A percentile compares a stretch with the other conserved stretches of the same genome.
Conservation (phyloP, 2,888 invertebrate genomes). For the Ophion ellenae region DNA sequence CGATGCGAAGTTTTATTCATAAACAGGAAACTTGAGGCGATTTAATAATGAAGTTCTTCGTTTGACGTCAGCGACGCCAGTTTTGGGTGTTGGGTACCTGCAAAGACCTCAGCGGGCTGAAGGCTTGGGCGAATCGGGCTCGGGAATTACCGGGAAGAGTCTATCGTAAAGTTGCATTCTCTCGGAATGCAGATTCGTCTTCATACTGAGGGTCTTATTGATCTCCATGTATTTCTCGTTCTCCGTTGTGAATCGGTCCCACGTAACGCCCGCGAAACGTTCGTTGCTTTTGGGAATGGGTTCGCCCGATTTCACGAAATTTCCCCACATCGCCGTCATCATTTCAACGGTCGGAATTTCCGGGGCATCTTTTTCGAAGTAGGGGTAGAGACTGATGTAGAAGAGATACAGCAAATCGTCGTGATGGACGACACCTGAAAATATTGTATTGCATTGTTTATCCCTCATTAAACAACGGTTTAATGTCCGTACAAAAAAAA, state of each 20-base stretch:
- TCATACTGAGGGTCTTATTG: constrained; percentile 77
- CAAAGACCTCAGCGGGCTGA: background rate
- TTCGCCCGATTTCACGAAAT: constrained; percentile 84
- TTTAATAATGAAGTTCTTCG: no score
- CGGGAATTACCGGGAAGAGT: constrained; percentile 78
- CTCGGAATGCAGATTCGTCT: constrained; percentile 80
- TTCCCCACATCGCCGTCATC: constrained; percentile 83
- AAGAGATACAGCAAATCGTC: constrained; percentile 85
- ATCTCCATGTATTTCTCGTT: constrained; percentile 83
- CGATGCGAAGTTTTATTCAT: no score
- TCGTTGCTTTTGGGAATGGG: constrained; percentile 82
- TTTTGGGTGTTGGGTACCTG: no score
- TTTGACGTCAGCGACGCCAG: no score
- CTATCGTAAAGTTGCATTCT: constrained; percentile 83
- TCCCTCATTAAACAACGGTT: no score
- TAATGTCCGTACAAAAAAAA: no score
- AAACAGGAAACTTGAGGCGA: no score
- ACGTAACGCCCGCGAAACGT: constrained; percentile 80
- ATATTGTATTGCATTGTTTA: background rate
- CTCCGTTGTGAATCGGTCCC: constrained; percentile 81
- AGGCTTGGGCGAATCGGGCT: background rate
- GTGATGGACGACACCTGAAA: constrained; percentile 84
- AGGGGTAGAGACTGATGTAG: constrained; percentile 79
- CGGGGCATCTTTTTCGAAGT: constrained; percentile 82
- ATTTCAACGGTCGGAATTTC: constrained; percentile 83